Evolutionary conservation across 2,888 invertebrate genomes (phyloP), one percentile per base, ranked within the genome.

Genomic region (Eulithis prunata): DNA sequence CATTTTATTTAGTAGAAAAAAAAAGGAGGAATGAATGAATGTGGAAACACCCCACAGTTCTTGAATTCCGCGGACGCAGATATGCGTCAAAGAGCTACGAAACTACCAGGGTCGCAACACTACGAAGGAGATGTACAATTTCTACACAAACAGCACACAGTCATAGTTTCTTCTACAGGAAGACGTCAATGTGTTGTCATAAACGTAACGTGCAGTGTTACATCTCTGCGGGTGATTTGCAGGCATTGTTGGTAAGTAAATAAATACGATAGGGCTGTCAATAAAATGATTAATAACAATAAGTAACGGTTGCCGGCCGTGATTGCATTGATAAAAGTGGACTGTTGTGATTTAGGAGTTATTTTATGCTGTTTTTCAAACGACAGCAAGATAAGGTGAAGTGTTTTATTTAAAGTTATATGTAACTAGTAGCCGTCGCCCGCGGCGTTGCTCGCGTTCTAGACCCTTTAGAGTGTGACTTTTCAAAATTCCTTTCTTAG

Each of bases 161-260:
- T 38, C 57, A 53, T 57, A 54, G 51, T 41, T 38, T 28, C 21
- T 1, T n/a, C 53, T 60, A 43, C 74, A 74, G 75, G 74, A 81
- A 78, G 76, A 78, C 75, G 70, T 75, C 75, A 73, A 72, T 75
- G 66, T 64, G 73, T 72, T 72, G 76, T 78, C 76, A 75, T 81
- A 75, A 78, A 77, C 71, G 77, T 79, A 78, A 76, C 72, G 75
- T 78, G 79, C 79, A 78, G 70, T 80, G 81, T 84, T 83, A 84
- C 73, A 73, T 78, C 90, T 89, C 85, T 82, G 90, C 88, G 90
- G 90, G 90, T 90, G 90, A 91, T 89, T 90, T 88, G 84, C 85
- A 80, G 73, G 79, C 82, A 83, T 86, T 86, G 86, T 84, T 81
- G 76, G 78, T 80, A 41, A 41, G 41, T 41, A 41, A 41, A 41